Base-by-base conservation (phyloP, 2,888 invertebrate species). In the Neoascia interrupta region DNA sequence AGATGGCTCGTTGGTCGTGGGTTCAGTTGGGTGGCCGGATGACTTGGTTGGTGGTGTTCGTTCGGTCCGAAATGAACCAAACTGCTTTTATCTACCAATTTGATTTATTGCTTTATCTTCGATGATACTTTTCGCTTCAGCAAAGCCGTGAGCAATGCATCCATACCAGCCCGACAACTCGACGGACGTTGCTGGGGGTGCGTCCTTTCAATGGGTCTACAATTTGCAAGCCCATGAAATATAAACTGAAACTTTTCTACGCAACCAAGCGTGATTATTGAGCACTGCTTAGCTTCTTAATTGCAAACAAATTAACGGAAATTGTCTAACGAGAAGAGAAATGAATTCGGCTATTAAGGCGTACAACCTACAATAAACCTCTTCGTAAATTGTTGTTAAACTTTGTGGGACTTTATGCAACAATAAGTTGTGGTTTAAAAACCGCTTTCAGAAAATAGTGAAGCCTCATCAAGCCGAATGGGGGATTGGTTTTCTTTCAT, bases 351-450 rank as follows among this genome's bases (percentile, higher is more conserved):
- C 68, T 49, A 61, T 74, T 69, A 61, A 61, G 68, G 61, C 68
- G 69, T 68, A 69, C 69, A 74, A 54, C 74, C 61, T 54, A 74
- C 41, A 61, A 74, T 74, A 61, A 69, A 60, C 45, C 45, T 41
- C 23, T 28, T n/a, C n/a, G 53, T 47, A 68, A 68, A 74, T 53
- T 66, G 36, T 26, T 70, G n/a, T n/a, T n/a, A n/a, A n/a, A n/a
- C n/a, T n/a, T n/a, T n/a, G n/a, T n/a, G n/a, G n/a, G n/a, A n/a
- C n/a, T n/a, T n/a, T n/a, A n/a, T n/a, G n/a, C n/a, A n/a, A n/a
- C n/a, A n/a, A n/a, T n/a, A n/a, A n/a, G n/a, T n/a, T n/a, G n/a
- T n/a, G n/a, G n/a, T n/a, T n/a, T n/a, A n/a, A n/a, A n/a, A 45
- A 18, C 31, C 68, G 23, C 47, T 56, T 28, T 58, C 51, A 54